Base-by-base conservation (phyloP, 2,797 vertebrate species). In the Myotis pilosus region DNA sequence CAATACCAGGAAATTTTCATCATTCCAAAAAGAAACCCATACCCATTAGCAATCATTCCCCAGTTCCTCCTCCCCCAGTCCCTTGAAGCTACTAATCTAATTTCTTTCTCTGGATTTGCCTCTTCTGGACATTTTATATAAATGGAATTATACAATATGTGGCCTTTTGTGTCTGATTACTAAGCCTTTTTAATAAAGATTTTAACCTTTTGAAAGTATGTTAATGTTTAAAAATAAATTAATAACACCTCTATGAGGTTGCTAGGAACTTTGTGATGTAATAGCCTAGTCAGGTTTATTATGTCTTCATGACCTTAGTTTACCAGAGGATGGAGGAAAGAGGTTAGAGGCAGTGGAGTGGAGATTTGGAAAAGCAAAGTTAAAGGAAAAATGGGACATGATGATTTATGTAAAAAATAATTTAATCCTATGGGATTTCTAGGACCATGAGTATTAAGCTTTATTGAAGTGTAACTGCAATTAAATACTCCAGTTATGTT, bases 251-350 rank as follows among this genome's bases (percentile, higher is more conserved):
- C 62, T 92, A 2, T 96, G 94, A 92, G 9, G 68, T 95, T 76
- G 55, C 90, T 19, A 95, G 85, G 82, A 82, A 86, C 86, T 94
- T 94, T 82, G 55, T 90, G 91, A 92, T 49, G 38, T 71, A 87
- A 49, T 87, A 76, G 28, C 28, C 12, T 41, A 80, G 89, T 82
- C 76, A 94, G 44, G 74, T 91, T 93, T 94, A 85, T 84, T 87
- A 19, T 93, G 23, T 91, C 30, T 91, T 92, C 53, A 57, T 75
- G 69, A 69, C 33, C 20, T 81, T 12, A 71, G 1, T 41, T 76
- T 90, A 84, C 33, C 33, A 57, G 75, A 84, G 72, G 76, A 33
- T 92, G 41, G 95, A 44, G 38, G 53, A 80, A 92, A 57, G 82
- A 92, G 22, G 36, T 80, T 33, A 71, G 53, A 92, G 76, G 71